Percentiles rank a stretch among this genome's conserved stretches.
These are phyloP conservation scores for Tragelaphus scriptus DNA, from an alignment of 2,113 vertebrate genomes.

Conservation along the genomic window DNA sequence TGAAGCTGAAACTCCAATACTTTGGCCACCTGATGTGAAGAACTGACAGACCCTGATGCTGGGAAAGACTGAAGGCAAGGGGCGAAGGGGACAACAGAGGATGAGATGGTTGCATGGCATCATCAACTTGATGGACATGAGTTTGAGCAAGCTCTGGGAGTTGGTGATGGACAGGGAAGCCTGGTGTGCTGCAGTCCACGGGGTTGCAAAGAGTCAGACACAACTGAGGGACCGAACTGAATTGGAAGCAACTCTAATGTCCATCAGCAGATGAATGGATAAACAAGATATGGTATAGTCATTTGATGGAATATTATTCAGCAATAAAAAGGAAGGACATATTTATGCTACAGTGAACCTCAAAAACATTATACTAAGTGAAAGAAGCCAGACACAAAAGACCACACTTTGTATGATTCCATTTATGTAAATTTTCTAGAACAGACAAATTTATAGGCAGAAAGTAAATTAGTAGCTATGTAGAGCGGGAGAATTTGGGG, in stretches of 20 bases:
- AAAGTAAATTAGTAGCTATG: background rate
- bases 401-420: background rate
- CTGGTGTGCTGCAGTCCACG: background rate
- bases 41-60: background rate
- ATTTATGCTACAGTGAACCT: no score
- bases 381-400: background rate
- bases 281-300: background rate
- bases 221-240: background rate
- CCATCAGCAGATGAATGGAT: background rate
- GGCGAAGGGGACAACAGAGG: background rate
- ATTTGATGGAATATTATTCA: background rate
- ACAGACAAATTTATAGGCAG: background rate
- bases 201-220: fast-evolving
- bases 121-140: background rate
- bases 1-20: background rate
- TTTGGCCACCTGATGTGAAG: background rate
- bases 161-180: background rate
- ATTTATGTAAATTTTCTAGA: background rate
- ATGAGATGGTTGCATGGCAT: background rate
- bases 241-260: background rate
- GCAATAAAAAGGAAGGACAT: background rate
- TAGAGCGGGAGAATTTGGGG: background rate
- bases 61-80: background rate
- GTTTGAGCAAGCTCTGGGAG: background rate
- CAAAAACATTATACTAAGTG: background rate